These are phyloP conservation scores for Perithous albicinctus DNA, from an alignment of 2,888 invertebrate genomes.

Conservation along the genomic window DNA sequence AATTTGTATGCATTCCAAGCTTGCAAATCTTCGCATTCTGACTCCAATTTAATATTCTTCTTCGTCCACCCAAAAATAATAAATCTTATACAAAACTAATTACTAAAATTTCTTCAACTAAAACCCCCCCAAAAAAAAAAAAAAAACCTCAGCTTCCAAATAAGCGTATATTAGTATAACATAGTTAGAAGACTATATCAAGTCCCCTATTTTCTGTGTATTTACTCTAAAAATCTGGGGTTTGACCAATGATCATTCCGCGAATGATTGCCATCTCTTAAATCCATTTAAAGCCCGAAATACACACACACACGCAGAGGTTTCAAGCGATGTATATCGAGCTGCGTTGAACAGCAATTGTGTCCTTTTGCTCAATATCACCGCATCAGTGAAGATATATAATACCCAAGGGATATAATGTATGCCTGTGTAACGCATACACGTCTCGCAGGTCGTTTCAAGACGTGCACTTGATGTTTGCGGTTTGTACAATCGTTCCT, in stretches of 20 bases:
- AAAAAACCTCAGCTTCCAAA: too few relatives aligned
- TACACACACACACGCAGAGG: not conserved
- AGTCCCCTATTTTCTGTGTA: too few relatives aligned
- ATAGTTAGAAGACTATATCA: too few relatives aligned
- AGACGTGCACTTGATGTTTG: not conserved
- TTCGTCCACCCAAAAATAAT: too few relatives aligned
- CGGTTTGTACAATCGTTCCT: conserved; percentile 42
- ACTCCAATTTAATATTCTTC: too few relatives aligned
- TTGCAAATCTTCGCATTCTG: too few relatives aligned
- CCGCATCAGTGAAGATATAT: not conserved
- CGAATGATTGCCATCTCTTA: conserved; percentile 25
- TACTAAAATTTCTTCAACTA: too few relatives aligned
- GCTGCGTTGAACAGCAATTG: conserved; percentile 1
- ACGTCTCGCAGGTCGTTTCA: not conserved
- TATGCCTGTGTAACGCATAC: not conserved
- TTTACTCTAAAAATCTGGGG: too few relatives aligned
- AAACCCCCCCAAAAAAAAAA: too few relatives aligned
- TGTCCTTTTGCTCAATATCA: conserved; percentile 5
- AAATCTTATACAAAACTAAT: too few relatives aligned
- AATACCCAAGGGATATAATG: not conserved
- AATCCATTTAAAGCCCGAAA: conserved; percentile 3
- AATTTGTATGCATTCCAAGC: too few relatives aligned
- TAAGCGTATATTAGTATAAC: too few relatives aligned
- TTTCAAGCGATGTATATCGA: not conserved
- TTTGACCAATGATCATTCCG: conserved; percentile 1